Base-by-base conservation (phyloP, 1,140 invertebrate species). In the Drosophila pseudoananassae region DNA sequence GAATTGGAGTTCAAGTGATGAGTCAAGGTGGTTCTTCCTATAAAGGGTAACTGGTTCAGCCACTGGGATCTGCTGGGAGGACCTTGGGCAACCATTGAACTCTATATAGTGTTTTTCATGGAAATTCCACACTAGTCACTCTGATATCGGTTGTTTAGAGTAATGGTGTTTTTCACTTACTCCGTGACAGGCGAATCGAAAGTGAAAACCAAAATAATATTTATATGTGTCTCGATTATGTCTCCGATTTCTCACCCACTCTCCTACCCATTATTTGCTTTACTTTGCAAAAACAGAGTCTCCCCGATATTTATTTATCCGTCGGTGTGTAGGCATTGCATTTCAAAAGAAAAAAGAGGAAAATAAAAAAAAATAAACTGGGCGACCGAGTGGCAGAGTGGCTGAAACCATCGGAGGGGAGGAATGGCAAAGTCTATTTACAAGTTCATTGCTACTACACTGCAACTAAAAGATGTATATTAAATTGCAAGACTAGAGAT, bases 371-470 rank as follows among this genome's bases (percentile, higher is more conserved):
- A 6, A 27, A 60, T 60, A 80, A 77, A 82, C 60, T 73, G 73
- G 73, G 68, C 68, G 57, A 78, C 40, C 52, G 43, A 59, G 60
- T 64, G 59, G 40, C 17, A 36, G 46, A 31, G 38, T 36, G 64
- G 51, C 14, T 50, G 10, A 31, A 64, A 33, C 38, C 52, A 15
- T 4, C 25, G 25, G 23, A 14, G 20, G 40, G 6, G 15, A 4
- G 15, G 38, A 8, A 59, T 63, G 57, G 72, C 57, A 61, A 58
- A 66, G 47, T 68, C 57, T 49, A 46, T 56, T 68, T 47, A 78
- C 82, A 87, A 87, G 82, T 87, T 87, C 82, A 87, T 87, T 87
- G 82, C 82, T 76, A 70, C 63, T 65, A 29, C 46, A 33, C 15
- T 33, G 14, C 5, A 2, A 43, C 14, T 4, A 43, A 15, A 43